These are phyloP conservation scores for Ophioninae sp. DNA, from an alignment of 2,888 invertebrate species.

Conservation along the genomic window DNA sequence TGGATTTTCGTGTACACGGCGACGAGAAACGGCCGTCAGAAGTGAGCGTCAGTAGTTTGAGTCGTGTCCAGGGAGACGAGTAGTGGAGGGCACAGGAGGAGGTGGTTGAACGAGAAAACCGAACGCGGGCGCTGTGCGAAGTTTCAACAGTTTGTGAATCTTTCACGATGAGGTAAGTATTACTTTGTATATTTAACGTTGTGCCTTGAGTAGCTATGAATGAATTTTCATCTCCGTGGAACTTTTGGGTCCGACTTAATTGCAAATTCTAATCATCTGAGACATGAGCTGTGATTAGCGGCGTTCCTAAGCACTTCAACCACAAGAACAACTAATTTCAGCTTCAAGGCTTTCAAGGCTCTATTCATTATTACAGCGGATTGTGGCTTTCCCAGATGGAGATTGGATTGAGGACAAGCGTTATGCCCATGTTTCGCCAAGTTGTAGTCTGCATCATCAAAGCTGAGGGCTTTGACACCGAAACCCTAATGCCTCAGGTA, in stretches of 20 bases:
- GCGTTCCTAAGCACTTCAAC: not conserved
- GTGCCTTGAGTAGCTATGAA: slow-evolving; percentile 9
- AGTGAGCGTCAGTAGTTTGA: slow-evolving; percentile 51
- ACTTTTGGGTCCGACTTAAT: not conserved
- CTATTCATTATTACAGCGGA: too few relatives aligned
- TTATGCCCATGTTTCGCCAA: too few relatives aligned
- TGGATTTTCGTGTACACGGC: slow-evolving; percentile 47
- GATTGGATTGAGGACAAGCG: too few relatives aligned
- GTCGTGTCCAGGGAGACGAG: slow-evolving; percentile 46
- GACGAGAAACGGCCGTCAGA: slow-evolving; percentile 16
- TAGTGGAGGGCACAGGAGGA: slow-evolving; percentile 3
- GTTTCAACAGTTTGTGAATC: slow-evolving; percentile 51
- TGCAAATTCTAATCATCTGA: not conserved
- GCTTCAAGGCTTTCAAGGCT: too few relatives aligned
- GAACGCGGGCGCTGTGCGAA: slow-evolving; percentile 13
- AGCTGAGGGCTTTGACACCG: too few relatives aligned
- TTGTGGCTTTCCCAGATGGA: too few relatives aligned
- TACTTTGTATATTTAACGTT: slow-evolving; percentile 28
- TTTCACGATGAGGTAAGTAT: slow-evolving; percentile 44
- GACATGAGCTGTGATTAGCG: not conserved
- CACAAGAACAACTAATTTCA: not conserved
- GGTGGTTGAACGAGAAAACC: not conserved
- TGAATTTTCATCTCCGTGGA: slow-evolving; percentile 13
- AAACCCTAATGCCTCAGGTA: too few relatives aligned
- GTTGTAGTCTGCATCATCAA: too few relatives aligned